Evolutionary conservation across 2,888 invertebrate genomes (phyloP).

Genomic region (Chloroclystis v-ata): DNA sequence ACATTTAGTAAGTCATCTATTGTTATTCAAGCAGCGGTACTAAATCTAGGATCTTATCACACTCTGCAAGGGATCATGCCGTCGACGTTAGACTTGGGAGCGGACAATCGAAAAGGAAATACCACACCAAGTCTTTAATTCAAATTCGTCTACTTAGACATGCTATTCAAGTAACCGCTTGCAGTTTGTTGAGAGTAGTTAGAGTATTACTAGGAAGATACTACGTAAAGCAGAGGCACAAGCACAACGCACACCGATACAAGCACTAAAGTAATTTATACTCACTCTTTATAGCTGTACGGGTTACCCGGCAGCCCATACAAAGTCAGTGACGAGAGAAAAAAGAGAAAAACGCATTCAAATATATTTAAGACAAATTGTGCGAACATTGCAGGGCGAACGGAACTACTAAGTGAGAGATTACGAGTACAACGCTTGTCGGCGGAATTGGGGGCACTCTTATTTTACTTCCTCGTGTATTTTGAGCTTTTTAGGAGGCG

Average conservation of each 20-base stretch:
- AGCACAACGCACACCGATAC: constrained; percentile 74
- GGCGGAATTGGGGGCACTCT: constrained; percentile 64
- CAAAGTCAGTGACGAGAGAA: constrained; percentile 82
- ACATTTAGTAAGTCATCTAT: constrained; percentile 71
- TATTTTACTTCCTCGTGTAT: constrained; percentile 71
- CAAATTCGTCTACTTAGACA: constrained; percentile 52
- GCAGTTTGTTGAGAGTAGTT: constrained; percentile 66
- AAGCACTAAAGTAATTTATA: constrained; percentile 81
- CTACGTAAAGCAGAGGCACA: constrained; percentile 73
- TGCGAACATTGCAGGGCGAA: constrained; percentile 79
- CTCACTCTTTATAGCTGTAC: constrained; percentile 84
- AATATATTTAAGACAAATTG: constrained; percentile 78
- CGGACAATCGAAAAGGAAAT: constrained; percentile 37
- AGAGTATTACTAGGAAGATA: constrained; percentile 64
- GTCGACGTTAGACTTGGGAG: constrained; percentile 55
- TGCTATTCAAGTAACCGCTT: constrained; percentile 62
- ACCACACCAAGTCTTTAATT: constrained; percentile 57
- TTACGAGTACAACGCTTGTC: constrained; percentile 77
- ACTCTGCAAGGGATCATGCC: constrained; percentile 74
- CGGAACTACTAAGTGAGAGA: constrained; percentile 79
- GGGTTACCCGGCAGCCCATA: constrained; percentile 83
- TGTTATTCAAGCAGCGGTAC: constrained; percentile 65
- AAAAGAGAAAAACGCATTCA: constrained; percentile 80
- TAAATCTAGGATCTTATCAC: constrained; percentile 57
- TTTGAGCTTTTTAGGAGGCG: constrained; percentile 70